Base-by-base conservation (phyloP, 1,140 invertebrate genomes). In the Penaeus vannamei region DNA sequence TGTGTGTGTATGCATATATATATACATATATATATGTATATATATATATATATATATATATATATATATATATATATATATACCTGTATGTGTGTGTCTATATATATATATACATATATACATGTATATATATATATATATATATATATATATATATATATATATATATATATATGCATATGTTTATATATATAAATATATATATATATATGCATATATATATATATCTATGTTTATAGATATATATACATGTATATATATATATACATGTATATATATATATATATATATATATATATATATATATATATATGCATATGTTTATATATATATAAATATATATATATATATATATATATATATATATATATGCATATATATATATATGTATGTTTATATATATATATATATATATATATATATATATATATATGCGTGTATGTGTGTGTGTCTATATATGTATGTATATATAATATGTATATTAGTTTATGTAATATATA, bases 141-240 rank as follows among this genome's bases (percentile, higher is more conserved):
- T 64, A n/a, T 64, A 64, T 64, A 64, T 64, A 64, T 64, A n/a
- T 64, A 64, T 64, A 64, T 64, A 64, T 64, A 64, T 64, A 64
- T n/a, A 64, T 64, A 64, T 64, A 64, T 64, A n/a, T 64, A 64
- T 64, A 64, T 64, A 64, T n/a, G n/a, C n/a, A n/a, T 64, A 64
- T 64, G n/a, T 64, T 19, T 64, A 64, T n/a, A 64, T 64, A 64
- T 64, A 64, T 64, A 64, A 17, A 64, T 64, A 64, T 19, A 64
- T 19, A 64, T 64, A n/a, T 64, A 64, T 64, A 64, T 64, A 64
- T n/a, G n/a, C n/a, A n/a, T 64, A 64, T 64, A 64, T 64, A 64
- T 64, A 64, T 64, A n/a, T n/a, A n/a, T n/a, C n/a, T n/a, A n/a
- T n/a, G n/a, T n/a, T n/a, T 42, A 23, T 26, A 66, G 5, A 23